Evolutionary conservation across 2,113 vertebrate species (phyloP).

Genomic region (Thermophis baileyi): DNA sequence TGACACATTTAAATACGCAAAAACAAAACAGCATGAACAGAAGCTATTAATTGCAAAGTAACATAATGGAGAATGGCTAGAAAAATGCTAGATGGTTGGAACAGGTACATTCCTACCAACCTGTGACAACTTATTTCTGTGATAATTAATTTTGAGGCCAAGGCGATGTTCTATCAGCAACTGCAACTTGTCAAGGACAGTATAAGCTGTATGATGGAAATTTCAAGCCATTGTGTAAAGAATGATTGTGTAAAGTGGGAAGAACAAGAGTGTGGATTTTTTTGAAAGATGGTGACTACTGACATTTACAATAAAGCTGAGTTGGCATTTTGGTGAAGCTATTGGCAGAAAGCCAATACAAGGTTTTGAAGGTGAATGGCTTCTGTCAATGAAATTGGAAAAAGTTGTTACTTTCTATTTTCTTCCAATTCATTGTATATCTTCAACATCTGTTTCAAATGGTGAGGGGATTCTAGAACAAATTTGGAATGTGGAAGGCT

Average conservation of each 20-base stretch:
- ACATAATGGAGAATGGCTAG: neutral
- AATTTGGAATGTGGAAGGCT: neutral
- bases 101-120: neutral
- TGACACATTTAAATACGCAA: slow-evolving; percentile 48
- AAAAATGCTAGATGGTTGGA: neutral
- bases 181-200: neutral
- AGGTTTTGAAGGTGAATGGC: neutral
- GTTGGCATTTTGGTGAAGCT: neutral
- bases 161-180: neutral
- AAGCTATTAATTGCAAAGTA: neutral
- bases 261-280: neutral
- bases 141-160: neutral
- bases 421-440: neutral
- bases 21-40: neutral
- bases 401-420: neutral
- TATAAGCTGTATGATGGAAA: neutral
- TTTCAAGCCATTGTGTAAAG: neutral
- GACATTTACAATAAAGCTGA: neutral
- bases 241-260: neutral
- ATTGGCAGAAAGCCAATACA: neutral
- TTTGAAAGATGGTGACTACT: neutral
- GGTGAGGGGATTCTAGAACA: neutral
- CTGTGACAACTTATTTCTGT: neutral
- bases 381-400: neutral
- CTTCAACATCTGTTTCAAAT: neutral